Percentiles rank a stretch among this genome's conserved stretches.
Evolutionary conservation across 2,888 invertebrate species (phyloP).

Genomic region (Philereme vetulata): DNA sequence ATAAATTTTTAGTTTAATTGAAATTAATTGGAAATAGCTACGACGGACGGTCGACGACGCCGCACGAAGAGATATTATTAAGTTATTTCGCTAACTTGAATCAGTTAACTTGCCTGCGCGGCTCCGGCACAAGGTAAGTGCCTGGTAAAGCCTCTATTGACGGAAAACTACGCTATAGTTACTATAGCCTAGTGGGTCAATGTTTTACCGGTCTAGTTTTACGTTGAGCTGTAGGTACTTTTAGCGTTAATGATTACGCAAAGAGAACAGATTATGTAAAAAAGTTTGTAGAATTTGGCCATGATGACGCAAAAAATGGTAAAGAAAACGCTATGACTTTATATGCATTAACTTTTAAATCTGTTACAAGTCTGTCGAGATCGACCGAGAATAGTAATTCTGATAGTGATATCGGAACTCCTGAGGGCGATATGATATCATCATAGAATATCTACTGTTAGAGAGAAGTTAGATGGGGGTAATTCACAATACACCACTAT

Average conservation of each 20-base stretch:
- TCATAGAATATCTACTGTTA: too few relatives aligned
- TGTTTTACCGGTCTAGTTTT: slow-evolving; percentile 33
- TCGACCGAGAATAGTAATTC: too few relatives aligned
- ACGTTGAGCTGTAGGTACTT: slow-evolving; percentile 19
- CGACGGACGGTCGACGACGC: background rate
- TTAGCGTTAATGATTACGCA: slow-evolving; percentile 22
- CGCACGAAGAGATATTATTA: slow-evolving; percentile 1
- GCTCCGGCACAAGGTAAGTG: slow-evolving; percentile 44
- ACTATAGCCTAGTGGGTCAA: slow-evolving; percentile 48
- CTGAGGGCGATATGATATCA: too few relatives aligned
- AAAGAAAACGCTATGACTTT: slow-evolving; percentile 6
- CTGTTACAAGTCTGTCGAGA: too few relatives aligned
- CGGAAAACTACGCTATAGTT: slow-evolving; percentile 41
- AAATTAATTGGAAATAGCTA: background rate
- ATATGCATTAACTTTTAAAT: background rate
- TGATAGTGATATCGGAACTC: too few relatives aligned
- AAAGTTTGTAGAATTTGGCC: slow-evolving; percentile 23
- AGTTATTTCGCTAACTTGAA: slow-evolving; percentile 27
- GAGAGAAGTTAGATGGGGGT: too few relatives aligned
- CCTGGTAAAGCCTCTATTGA: slow-evolving; percentile 47
- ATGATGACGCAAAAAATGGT: slow-evolving; percentile 13
- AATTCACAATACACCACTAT: too few relatives aligned
- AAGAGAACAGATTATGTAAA: slow-evolving; percentile 18
- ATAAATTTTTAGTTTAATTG: background rate
- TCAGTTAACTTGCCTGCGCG: slow-evolving; percentile 34